phyloP scores from a whole-genome alignment of 92 coral and sea anemone genomes.

The Bergia sp. region DNA sequence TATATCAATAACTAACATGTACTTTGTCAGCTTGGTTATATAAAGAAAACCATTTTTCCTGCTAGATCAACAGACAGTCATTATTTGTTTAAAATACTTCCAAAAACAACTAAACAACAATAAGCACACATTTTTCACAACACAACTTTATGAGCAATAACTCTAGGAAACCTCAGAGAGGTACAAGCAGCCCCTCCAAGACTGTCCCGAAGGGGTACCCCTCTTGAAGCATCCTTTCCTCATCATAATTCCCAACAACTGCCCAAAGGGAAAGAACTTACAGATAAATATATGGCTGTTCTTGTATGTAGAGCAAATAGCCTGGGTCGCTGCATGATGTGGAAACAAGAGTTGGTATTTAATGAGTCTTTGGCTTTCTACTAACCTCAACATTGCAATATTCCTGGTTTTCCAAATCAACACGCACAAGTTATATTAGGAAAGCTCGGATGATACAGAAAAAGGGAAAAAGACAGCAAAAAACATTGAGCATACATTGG shows the following conservation, averaged over 20 bases:
- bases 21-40: background rate
- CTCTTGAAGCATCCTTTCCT: background rate
- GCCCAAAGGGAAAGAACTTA: constrained; percentile 25
- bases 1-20: too few relatives aligned
- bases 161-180: background rate
- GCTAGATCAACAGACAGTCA: background rate
- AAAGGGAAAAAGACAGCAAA: background rate
- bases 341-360: constrained; percentile 18
- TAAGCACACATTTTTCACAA: too few relatives aligned
- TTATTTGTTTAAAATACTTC: background rate
- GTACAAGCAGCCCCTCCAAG: background rate
- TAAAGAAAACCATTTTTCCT: background rate
- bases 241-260: constrained; percentile 23
- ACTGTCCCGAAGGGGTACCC: background rate
- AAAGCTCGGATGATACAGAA: constrained; percentile 27
- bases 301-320: constrained; percentile 38
- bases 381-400: constrained; percentile 19
- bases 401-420: constrained; percentile 25
- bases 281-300: constrained; percentile 49
- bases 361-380: background rate
- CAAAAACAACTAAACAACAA: background rate
- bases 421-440: constrained; percentile 11
- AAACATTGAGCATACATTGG: background rate
- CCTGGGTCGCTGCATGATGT: constrained; percentile 31
- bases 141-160: background rate